phyloP scores from a whole-genome alignment of 2,888 invertebrate genomes.

The Galeruca laticollis region DNA sequence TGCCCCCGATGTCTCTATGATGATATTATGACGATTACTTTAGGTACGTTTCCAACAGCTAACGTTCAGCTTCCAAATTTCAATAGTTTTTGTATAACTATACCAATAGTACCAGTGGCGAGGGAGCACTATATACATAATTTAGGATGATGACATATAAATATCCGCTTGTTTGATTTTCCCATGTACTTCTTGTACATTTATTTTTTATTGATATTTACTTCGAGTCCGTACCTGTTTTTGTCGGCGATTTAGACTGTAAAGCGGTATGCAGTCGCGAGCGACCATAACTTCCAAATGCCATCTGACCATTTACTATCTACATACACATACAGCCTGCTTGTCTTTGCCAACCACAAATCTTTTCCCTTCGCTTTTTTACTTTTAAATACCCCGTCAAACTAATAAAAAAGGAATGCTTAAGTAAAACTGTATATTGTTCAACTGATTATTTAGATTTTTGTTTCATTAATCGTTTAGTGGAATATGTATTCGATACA shows the following conservation, averaged over 20 bases:
- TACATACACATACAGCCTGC: conserved; percentile 58
- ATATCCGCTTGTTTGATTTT: not conserved
- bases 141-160: no score
- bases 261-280: conserved; percentile 63
- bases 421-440: not conserved
- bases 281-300: conserved; percentile 64
- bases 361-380: conserved; percentile 32
- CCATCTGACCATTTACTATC: conserved; percentile 65
- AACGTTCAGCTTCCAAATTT: no score
- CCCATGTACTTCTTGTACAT: no score
- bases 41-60: no score
- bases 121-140: no score
- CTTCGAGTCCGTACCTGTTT: conserved; percentile 51
- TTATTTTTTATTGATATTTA: not conserved
- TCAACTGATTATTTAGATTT: not conserved
- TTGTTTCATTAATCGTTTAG: not conserved
- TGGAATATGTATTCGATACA: not conserved
- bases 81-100: no score
- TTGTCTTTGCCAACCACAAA: conserved; percentile 52
- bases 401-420: conserved; percentile 23
- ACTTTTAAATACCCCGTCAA: conserved; percentile 34
- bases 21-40: no score
- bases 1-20: no score
- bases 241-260: conserved; percentile 60
- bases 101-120: no score